These are phyloP conservation scores for Urocyon cinereoargenteus DNA, from an alignment of 2,797 vertebrate genomes.

Conservation along the genomic window DNA sequence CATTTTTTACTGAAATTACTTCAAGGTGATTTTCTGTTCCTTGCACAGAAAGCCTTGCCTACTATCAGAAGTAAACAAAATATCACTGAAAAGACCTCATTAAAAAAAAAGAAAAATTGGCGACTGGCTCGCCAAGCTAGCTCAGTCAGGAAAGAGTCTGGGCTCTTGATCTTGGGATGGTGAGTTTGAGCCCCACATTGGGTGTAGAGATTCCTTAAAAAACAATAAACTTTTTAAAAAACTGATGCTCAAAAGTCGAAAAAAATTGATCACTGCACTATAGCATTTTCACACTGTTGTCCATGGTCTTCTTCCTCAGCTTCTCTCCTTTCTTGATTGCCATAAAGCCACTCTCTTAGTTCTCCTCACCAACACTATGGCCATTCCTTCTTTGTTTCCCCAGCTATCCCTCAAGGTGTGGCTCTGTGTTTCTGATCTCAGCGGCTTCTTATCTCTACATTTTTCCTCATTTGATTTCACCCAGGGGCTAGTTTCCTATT, in stretches of 20 bases:
- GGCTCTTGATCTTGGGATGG: neutral
- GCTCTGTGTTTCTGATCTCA: neutral
- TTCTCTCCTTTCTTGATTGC: neutral
- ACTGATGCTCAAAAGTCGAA: neutral
- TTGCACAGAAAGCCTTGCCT: neutral
- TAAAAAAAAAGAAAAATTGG: neutral
- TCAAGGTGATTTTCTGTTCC: neutral
- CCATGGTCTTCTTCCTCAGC: neutral
- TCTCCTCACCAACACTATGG: neutral
- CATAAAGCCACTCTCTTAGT: neutral
- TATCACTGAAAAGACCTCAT: neutral
- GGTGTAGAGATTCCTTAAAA: too few relatives aligned
- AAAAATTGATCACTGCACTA: neutral
- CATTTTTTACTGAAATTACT: conserved; percentile 11
- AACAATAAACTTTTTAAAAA: neutral
- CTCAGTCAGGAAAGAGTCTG: neutral
- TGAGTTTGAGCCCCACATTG: neutral
- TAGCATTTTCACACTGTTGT: neutral
- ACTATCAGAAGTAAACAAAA: neutral
- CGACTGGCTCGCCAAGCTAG: neutral
- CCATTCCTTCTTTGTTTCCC: neutral
- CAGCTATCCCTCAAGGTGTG: neutral
- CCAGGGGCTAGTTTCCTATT: neutral
- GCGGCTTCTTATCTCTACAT: neutral
- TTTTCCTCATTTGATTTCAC: neutral